A percentile compares a stretch with the other conserved stretches of the same genome.
Evolutionary conservation across 1,140 invertebrate genomes (phyloP).

Genomic region (Trichogramma pretiosum): DNA sequence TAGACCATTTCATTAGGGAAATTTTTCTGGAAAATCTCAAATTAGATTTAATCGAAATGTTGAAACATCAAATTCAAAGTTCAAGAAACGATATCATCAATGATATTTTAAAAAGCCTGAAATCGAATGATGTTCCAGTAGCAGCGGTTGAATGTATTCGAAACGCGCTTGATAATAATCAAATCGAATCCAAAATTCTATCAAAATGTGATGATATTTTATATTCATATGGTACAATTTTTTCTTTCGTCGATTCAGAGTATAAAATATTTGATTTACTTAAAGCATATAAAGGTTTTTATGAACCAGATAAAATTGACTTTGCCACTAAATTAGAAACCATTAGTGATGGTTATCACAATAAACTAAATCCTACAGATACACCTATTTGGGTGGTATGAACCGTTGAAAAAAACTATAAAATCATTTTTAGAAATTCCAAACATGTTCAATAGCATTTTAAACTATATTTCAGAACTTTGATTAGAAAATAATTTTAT

Average conservation of each 20-base stretch:
- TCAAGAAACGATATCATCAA: background rate
- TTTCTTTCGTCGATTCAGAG: slow-evolving; percentile 3
- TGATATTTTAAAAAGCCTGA: too few species aligned
- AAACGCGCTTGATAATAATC: background rate
- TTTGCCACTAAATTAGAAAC: background rate
- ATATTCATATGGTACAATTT: background rate
- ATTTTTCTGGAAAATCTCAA: background rate
- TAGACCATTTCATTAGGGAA: slow-evolving; percentile 5
- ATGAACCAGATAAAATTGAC: background rate
- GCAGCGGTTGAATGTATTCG: background rate
- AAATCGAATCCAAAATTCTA: background rate
- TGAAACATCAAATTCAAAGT: background rate
- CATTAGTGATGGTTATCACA: background rate
- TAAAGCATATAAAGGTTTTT: slow-evolving; percentile 3
- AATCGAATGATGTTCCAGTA: too few species aligned
- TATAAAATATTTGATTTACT: slow-evolving; percentile 3
- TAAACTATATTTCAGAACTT: slow-evolving; percentile 8
- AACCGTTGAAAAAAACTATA: background rate
- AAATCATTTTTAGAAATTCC: slow-evolving; percentile 11
- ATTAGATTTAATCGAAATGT: background rate
- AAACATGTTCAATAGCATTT: background rate
- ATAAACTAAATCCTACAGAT: background rate
- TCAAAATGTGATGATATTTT: background rate
- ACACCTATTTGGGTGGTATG: background rate
- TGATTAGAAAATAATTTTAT: slow-evolving; percentile 1